A percentile compares a stretch with the other conserved stretches of the same genome.
Conservation (phyloP, 1,140 invertebrate species). For the Telenomus remus region DNA sequence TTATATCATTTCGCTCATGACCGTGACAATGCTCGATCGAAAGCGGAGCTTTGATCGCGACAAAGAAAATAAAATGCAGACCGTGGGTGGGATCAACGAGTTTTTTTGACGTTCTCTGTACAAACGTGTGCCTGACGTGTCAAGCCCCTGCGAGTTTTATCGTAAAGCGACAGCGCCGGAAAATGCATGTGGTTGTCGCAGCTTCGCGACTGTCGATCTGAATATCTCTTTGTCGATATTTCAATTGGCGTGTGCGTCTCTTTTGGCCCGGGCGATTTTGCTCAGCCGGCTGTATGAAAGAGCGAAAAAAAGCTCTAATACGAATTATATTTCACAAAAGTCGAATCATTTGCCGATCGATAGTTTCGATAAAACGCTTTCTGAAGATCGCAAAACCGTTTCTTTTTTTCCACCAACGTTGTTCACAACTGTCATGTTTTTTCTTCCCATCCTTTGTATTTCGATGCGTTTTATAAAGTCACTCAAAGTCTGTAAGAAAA, state of each 20-base stretch:
- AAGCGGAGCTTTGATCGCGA: no score
- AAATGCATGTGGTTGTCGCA: slow-evolving; percentile 14
- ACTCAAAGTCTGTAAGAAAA: no score
- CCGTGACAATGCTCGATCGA: slow-evolving; percentile 7
- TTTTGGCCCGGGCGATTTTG: slow-evolving; percentile 19
- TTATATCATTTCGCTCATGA: slow-evolving; percentile 30
- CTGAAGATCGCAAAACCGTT: neutral
- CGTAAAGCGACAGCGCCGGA: slow-evolving; percentile 10
- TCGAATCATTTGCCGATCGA: slow-evolving; percentile 3
- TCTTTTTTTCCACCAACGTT: neutral
- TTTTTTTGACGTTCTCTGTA: slow-evolving; percentile 13
- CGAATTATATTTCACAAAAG: slow-evolving; percentile 38
- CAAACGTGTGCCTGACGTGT: slow-evolving; percentile 34
- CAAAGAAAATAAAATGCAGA: slow-evolving; percentile 20
- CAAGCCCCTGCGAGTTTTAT: slow-evolving; percentile 11
- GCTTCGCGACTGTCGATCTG: slow-evolving; percentile 22
- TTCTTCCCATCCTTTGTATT: neutral
- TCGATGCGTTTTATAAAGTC: no score
- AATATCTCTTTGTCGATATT: slow-evolving; percentile 42
- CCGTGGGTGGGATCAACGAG: slow-evolving; percentile 7
- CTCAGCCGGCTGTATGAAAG: slow-evolving; percentile 17
- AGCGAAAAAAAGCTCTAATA: slow-evolving; percentile 30
- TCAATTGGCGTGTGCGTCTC: slow-evolving; percentile 28
- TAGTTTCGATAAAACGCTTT: neutral
- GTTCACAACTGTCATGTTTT: neutral